Evolutionary conservation across 2,797 vertebrate species (phyloP).

Genomic region (Xenentodon cancila): DNA sequence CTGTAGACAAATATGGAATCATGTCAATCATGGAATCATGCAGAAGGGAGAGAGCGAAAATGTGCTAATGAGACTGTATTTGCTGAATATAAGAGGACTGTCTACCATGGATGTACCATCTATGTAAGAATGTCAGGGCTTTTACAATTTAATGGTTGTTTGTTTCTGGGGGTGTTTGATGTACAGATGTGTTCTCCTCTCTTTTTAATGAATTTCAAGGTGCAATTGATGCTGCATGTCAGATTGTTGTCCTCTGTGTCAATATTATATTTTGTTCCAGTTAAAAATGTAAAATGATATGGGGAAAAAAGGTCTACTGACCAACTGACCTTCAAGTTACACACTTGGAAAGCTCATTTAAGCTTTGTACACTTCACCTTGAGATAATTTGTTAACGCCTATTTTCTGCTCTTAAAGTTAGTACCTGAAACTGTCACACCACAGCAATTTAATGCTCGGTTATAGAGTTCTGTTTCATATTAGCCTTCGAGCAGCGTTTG

Average conservation of each 20-base stretch:
- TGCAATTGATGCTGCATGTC: slow-evolving; percentile 5
- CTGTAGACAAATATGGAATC: slow-evolving; percentile 23
- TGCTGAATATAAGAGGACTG: slow-evolving; percentile 15
- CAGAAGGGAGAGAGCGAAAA: slow-evolving; percentile 12
- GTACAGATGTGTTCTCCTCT: slow-evolving; percentile 26
- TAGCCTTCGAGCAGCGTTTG: slow-evolving; percentile 1
- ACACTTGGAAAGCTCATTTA: slow-evolving; percentile 7
- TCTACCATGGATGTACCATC: slow-evolving; percentile 7
- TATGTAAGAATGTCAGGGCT: slow-evolving; percentile 3
- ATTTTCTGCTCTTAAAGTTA: slow-evolving; percentile 11
- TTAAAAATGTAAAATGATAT: too few species aligned
- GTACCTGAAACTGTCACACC: slow-evolving; percentile 11
- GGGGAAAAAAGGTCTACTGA: slow-evolving; percentile 6
- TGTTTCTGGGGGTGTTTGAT: slow-evolving; percentile 13
- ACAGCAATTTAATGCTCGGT: slow-evolving; percentile 7
- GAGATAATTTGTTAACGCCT: slow-evolving; percentile 16
- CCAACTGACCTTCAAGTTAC: neutral
- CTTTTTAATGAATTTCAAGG: slow-evolving; percentile 41
- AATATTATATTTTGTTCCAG: slow-evolving; percentile 22
- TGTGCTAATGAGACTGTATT: slow-evolving; percentile 39
- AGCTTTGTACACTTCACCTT: slow-evolving; percentile 12
- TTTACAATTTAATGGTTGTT: slow-evolving; percentile 6
- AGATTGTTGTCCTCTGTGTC: slow-evolving; percentile 10
- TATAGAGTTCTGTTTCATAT: slow-evolving; percentile 22
- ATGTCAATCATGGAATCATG: slow-evolving; percentile 37